A percentile compares a stretch with the other conserved stretches of the same genome.
Evolutionary conservation across 2,797 vertebrate species (phyloP).

Genomic region (Microctenopoma lineatum): DNA sequence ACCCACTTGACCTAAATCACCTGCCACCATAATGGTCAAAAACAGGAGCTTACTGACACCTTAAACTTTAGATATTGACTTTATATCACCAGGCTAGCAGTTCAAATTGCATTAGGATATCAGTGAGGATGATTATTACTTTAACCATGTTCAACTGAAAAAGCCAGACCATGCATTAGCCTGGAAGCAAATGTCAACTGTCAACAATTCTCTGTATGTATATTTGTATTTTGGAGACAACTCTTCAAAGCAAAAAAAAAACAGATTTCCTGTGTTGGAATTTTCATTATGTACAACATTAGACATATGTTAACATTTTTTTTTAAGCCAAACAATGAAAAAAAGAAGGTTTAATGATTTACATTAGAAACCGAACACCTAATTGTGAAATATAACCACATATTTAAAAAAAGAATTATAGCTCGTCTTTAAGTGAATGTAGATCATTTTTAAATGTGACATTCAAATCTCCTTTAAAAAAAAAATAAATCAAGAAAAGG

Average conservation of each 20-base stretch:
- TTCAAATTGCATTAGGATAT: background rate
- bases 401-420: no score
- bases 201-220: background rate
- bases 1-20: conserved; percentile 24
- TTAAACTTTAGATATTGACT: conserved; percentile 14
- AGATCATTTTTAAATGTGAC: no score
- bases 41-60: background rate
- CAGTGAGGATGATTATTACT: background rate
- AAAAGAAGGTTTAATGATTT: background rate
- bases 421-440: no score
- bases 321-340: conserved; percentile 15
- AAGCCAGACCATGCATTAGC: background rate
- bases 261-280: no score
- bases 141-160: background rate
- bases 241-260: conserved; percentile 10
- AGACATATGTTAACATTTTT: background rate
- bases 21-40: conserved; percentile 2
- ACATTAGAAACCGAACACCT: no score
- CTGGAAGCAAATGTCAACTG: conserved; percentile 21
- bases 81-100: background rate
- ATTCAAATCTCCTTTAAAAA: no score
- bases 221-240: conserved; percentile 9
- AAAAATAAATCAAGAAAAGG: no score
- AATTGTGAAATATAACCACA: no score
- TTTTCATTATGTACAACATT: no score